These are phyloP conservation scores for Alligator sinensis DNA, from an alignment of 2,113 vertebrate species.

Conservation along the genomic window DNA sequence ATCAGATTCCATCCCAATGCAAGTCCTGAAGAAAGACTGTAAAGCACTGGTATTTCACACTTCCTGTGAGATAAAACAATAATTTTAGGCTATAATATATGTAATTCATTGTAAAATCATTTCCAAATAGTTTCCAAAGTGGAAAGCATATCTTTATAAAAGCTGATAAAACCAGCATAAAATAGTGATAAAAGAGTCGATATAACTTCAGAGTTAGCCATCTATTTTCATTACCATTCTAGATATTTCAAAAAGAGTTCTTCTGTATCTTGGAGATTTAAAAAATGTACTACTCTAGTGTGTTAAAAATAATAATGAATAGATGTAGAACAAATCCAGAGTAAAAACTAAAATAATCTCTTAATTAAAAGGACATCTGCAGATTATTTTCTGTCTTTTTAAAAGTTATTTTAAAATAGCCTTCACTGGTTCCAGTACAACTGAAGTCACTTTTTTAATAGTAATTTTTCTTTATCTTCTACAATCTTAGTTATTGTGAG, in stretches of 20 bases:
- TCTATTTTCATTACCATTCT: constrained; percentile 44
- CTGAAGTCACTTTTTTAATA: background rate
- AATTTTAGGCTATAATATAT: constrained; percentile 9
- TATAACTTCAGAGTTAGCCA: constrained; percentile 16
- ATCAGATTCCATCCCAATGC: background rate
- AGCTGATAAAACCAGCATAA: constrained; percentile 24
- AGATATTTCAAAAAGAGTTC: constrained; percentile 6
- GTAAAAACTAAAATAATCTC: constrained; percentile 17
- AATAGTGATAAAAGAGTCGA: constrained; percentile 36
- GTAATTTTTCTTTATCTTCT: background rate
- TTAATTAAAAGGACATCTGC: constrained; percentile 18
- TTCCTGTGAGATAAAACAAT: constrained; percentile 61
- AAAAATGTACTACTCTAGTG: background rate
- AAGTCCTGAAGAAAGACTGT: constrained; percentile 5
- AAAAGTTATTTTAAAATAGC: background rate
- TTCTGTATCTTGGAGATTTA: background rate
- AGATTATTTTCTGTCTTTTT: constrained; percentile 1
- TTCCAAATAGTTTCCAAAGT: constrained; percentile 40
- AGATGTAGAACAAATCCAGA: background rate
- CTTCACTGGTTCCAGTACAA: constrained; percentile 3
- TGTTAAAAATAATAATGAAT: constrained; percentile 14
- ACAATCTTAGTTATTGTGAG: background rate
- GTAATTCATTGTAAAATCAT: constrained; percentile 38
- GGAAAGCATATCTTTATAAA: constrained; percentile 33
- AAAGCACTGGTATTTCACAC: constrained; percentile 30